These are phyloP conservation scores for Sericinus montela DNA, from an alignment of 2,888 invertebrate genomes.

Conservation along the genomic window DNA sequence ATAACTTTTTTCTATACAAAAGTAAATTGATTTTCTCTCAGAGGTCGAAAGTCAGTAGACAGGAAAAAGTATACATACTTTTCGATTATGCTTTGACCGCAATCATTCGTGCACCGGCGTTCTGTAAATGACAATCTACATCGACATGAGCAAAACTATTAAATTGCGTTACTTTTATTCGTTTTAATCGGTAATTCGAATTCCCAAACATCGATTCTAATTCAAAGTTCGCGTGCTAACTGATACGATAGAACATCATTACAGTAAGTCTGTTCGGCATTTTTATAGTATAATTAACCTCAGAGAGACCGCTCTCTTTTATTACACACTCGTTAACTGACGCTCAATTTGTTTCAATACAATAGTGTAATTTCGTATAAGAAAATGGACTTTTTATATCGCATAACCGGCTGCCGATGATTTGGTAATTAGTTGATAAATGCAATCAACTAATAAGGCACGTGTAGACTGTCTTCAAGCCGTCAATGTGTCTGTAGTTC, in stretches of 20 bases:
- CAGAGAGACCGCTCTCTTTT: constrained; percentile 13
- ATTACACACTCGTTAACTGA: constrained; percentile 15
- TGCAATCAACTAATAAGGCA: constrained; percentile 15
- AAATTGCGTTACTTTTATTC: background rate
- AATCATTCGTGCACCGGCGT: background rate
- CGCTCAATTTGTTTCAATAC: constrained; percentile 18
- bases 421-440: constrained; percentile 15
- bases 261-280: constrained; percentile 1
- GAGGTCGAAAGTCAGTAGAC: background rate
- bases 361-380: constrained; percentile 17
- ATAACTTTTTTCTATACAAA: too few relatives aligned
- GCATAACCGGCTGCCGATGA: constrained; percentile 7
- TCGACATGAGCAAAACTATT: background rate
- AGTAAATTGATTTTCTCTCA: background rate
- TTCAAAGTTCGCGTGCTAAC: constrained; percentile 15
- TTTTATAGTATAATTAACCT: constrained; percentile 10
- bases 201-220: constrained; percentile 8
- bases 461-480: constrained; percentile 6
- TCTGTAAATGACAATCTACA: background rate
- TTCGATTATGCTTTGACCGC: background rate
- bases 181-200: background rate
- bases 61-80: background rate
- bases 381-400: constrained; percentile 17
- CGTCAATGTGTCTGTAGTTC: constrained; percentile 6
- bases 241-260: background rate